Conservation (phyloP, 2,888 invertebrate species). For the Idaea biselata region DNA sequence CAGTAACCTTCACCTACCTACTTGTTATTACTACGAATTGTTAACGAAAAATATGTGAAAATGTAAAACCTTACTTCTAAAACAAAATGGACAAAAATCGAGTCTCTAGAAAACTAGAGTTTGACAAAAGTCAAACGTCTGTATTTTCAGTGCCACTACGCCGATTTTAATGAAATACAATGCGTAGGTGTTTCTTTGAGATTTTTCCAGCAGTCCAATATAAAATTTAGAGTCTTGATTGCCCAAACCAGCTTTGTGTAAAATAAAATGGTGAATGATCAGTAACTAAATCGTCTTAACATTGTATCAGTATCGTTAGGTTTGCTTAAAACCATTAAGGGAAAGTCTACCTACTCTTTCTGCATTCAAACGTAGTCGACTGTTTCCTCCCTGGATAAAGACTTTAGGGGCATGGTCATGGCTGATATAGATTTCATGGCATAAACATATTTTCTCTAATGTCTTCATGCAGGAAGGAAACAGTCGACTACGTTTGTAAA, state of each 20-base stretch:
- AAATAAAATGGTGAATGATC: constrained; percentile 42
- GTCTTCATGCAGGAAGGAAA: too few relatives aligned
- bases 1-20: constrained; percentile 2
- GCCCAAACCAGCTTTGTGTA: constrained; percentile 28
- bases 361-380: too few relatives aligned
- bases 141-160: background rate
- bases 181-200: too few relatives aligned
- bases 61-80: constrained; percentile 16
- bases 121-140: background rate
- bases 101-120: constrained; percentile 1
- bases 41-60: constrained; percentile 14
- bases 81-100: constrained; percentile 9
- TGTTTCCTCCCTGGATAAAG: too few relatives aligned
- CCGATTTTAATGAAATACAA: too few relatives aligned
- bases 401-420: too few relatives aligned
- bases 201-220: background rate
- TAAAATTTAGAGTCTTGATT: constrained; percentile 4
- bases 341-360: too few relatives aligned
- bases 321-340: too few relatives aligned
- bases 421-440: too few relatives aligned
- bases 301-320: too few relatives aligned
- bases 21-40: constrained; percentile 24
- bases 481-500: too few relatives aligned
- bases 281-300: constrained; percentile 11
- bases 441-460: too few relatives aligned